Conservation (phyloP, 2,888 invertebrate genomes). For the Chloromyia formosa region DNA sequence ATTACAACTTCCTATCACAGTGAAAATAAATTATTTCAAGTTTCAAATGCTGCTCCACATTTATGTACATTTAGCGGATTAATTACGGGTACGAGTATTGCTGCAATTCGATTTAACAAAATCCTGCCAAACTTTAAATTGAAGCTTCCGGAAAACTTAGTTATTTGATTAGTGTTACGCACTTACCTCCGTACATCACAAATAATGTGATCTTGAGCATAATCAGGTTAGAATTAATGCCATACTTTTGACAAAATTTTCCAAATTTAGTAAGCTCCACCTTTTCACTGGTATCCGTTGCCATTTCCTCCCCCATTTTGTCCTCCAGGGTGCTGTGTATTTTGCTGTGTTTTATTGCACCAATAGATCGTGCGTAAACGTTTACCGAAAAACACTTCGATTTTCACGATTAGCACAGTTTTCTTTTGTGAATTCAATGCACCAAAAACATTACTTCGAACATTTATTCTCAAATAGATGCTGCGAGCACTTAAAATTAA, state of each 20-base stretch:
- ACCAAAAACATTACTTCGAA: background rate
- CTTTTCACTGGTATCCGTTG: constrained; percentile 55
- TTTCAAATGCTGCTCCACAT: background rate
- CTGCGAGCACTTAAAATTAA: constrained; percentile 58
- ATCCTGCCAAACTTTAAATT: background rate
- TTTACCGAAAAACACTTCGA: background rate
- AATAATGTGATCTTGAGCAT: constrained; percentile 85
- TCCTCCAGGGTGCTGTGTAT: background rate
- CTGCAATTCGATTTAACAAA: constrained; percentile 10
- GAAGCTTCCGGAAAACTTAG: background rate
- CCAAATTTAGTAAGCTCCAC: constrained; percentile 59
- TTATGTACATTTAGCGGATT: background rate
- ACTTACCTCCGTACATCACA: constrained; percentile 81
- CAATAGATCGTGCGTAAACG: background rate
- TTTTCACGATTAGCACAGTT: background rate
- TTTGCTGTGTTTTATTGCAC: background rate
- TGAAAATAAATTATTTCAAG: background rate
- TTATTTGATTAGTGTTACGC: background rate
- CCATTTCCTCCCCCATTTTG: constrained; percentile 61
- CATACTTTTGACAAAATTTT: constrained; percentile 64
- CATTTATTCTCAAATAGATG: constrained; percentile 46
- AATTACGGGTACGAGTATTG: background rate
- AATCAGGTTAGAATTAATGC: constrained; percentile 79
- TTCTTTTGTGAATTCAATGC: background rate
- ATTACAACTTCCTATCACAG: background rate